phyloP scores from a whole-genome alignment of 2,113 vertebrate genomes.

The Sylvilagus bachmani region DNA sequence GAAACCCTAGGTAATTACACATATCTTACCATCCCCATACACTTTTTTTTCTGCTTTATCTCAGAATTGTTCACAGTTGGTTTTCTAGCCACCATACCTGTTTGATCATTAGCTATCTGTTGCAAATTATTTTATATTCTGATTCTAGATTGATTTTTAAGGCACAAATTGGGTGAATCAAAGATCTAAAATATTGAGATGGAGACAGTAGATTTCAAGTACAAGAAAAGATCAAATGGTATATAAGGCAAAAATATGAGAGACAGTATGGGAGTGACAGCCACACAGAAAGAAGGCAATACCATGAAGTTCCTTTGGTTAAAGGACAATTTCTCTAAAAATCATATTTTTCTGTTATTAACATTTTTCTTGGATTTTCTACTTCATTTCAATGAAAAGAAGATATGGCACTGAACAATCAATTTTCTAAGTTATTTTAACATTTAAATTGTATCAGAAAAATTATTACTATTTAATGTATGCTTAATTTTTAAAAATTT shows the following conservation, averaged over 20 bases:
- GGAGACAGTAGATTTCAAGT: neutral
- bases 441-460: neutral
- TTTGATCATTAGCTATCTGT: neutral
- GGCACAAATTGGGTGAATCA: too few relatives aligned
- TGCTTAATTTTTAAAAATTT: neutral
- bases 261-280: accelerated
- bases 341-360: neutral
- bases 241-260: too few relatives aligned
- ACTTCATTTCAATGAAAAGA: neutral
- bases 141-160: neutral
- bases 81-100: neutral
- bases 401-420: neutral
- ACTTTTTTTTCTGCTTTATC: neutral
- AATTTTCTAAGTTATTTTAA: neutral
- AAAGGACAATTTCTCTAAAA: neutral
- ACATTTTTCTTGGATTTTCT: neutral
- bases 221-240: neutral
- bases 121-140: neutral
- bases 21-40: neutral
- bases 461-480: neutral
- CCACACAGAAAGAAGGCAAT: neutral
- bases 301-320: neutral
- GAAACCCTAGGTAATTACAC: neutral
- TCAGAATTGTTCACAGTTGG: neutral
- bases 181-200: neutral